Conservation (phyloP, 2,888 invertebrate species). For the Gastrophysa polygoni region DNA sequence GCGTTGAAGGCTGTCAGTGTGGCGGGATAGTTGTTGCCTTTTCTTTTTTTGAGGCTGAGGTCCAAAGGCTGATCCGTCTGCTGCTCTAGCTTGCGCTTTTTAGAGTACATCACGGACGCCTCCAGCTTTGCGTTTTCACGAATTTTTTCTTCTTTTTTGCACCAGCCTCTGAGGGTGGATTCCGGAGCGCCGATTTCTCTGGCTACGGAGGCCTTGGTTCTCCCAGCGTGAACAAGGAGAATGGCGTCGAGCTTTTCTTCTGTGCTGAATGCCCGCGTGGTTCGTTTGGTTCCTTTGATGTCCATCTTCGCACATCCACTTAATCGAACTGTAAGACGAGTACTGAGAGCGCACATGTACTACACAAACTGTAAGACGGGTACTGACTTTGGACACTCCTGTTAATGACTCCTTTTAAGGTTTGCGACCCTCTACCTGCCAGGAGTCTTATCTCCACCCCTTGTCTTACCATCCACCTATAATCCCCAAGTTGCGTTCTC, state of each 20-base stretch:
- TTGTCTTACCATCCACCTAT: too few relatives aligned
- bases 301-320: too few relatives aligned
- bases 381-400: too few relatives aligned
- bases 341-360: too few relatives aligned
- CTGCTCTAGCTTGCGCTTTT: constrained; percentile 46
- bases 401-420: too few relatives aligned
- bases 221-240: constrained; percentile 81
- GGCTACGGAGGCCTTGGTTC: constrained; percentile 85
- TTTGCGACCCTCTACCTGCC: too few relatives aligned
- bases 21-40: constrained; percentile 34
- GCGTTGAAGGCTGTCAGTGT: too few relatives aligned
- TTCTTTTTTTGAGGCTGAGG: constrained; percentile 46
- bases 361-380: too few relatives aligned
- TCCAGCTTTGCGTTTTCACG: constrained; percentile 73
- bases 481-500: too few relatives aligned
- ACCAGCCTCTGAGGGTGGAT: constrained; percentile 86
- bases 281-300: too few relatives aligned
- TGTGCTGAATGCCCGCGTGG: constrained; percentile 77
- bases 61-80: constrained; percentile 50
- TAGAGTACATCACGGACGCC: constrained; percentile 60
- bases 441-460: too few relatives aligned
- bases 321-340: too few relatives aligned
- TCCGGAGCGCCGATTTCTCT: constrained; percentile 86
- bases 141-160: constrained; percentile 82
- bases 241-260: constrained; percentile 82